Percentiles rank a stretch among this genome's conserved stretches.
Conservation (phyloP, 2,797 vertebrate genomes). For the Smutsia temminckii region DNA sequence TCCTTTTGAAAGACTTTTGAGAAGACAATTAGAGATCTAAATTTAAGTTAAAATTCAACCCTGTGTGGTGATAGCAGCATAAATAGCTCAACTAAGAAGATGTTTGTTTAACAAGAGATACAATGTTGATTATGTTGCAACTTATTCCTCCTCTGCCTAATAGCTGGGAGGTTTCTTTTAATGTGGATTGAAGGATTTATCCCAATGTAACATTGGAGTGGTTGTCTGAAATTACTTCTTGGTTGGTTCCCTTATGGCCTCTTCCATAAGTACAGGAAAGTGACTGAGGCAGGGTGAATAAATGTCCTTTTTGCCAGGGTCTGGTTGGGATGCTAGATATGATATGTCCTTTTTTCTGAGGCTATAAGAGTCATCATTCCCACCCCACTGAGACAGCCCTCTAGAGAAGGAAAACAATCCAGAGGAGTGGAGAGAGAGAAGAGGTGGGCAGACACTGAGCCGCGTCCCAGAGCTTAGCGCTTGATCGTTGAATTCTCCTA, state of each 20-base stretch:
- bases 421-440: background rate
- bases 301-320: background rate
- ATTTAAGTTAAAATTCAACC: constrained; percentile 47
- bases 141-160: background rate
- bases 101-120: background rate
- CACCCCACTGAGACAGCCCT: background rate
- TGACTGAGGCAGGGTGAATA: background rate
- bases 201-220: background rate
- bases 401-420: background rate
- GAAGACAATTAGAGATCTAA: constrained; percentile 24
- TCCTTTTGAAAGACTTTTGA: constrained; percentile 25
- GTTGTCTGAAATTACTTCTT: background rate
- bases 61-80: background rate
- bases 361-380: background rate
- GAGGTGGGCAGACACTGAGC: background rate
- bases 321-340: background rate
- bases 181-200: background rate
- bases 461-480: background rate
- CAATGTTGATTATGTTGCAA: background rate
- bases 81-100: background rate
- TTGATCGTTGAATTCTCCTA: background rate
- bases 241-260: background rate
- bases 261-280: background rate
- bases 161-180: background rate
- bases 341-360: background rate